A percentile compares a stretch with the other conserved stretches of the same genome.
Conservation (phyloP, 2,113 vertebrate species). For the Rhynchomys soricoides region DNA sequence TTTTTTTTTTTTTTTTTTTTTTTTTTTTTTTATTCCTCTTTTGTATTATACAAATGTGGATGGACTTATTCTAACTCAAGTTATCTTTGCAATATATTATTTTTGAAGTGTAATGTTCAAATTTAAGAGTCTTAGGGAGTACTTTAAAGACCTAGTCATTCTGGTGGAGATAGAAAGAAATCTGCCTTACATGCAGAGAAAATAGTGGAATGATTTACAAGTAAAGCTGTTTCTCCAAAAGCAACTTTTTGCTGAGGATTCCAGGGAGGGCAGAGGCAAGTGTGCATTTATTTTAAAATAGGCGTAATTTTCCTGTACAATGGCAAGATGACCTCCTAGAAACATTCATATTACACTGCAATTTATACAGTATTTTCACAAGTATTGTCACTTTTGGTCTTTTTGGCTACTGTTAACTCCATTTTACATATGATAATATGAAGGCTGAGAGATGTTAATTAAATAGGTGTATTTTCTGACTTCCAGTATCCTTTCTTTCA, state of each 20-base stretch:
- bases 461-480: not conserved
- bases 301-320: not conserved
- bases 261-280: slow-evolving; percentile 12
- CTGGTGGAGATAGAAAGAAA: not conserved
- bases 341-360: not conserved
- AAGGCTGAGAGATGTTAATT: slow-evolving; percentile 12
- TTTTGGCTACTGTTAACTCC: slow-evolving; percentile 23
- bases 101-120: not conserved
- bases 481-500: not conserved
- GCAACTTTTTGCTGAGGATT: slow-evolving; percentile 2
- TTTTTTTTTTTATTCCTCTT: too few relatives aligned
- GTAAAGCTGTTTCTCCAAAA: slow-evolving; percentile 5
- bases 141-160: slow-evolving; percentile 41
- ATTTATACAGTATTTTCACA: slow-evolving; percentile 15
- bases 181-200: not conserved
- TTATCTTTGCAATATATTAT: not conserved
- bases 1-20: too few relatives aligned
- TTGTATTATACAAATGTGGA: not conserved
- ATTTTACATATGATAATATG: slow-evolving; percentile 27
- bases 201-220: slow-evolving; percentile 27
- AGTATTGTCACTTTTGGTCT: not conserved
- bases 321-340: slow-evolving; percentile 17
- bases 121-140: not conserved
- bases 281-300: slow-evolving; percentile 36
- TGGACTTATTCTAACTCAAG: slow-evolving; percentile 17